phyloP scores from a whole-genome alignment of 2,113 vertebrate genomes.

The Zosterops japonicus region DNA sequence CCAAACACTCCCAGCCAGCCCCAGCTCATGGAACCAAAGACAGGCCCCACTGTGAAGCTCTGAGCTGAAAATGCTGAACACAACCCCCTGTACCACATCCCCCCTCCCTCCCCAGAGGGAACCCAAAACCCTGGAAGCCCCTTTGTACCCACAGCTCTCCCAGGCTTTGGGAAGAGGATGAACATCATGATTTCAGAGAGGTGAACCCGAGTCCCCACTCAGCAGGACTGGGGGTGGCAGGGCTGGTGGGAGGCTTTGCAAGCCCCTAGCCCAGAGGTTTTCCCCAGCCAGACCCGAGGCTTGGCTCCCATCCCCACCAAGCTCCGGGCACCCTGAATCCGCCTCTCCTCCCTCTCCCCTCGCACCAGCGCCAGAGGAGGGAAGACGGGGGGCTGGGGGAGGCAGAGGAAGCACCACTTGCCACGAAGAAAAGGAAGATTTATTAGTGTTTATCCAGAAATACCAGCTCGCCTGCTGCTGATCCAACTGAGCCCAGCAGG shows the following conservation, averaged over 20 bases:
- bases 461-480: conserved; percentile 73
- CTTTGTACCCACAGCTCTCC: background rate
- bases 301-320: background rate
- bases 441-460: conserved; percentile 77
- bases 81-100: fast-evolving
- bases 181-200: background rate
- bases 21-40: fast-evolving
- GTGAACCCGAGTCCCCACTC: background rate
- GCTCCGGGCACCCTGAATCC: background rate
- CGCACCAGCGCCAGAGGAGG: background rate
- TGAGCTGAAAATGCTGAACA: background rate
- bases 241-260: background rate
- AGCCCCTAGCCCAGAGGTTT: background rate
- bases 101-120: background rate
- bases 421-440: conserved; percentile 65
- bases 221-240: background rate
- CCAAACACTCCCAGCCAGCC: background rate
- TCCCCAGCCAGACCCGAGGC: background rate
- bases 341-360: background rate
- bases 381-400: background rate
- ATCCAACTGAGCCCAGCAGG: conserved; percentile 75
- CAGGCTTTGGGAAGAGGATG: background rate
- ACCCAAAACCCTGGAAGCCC: background rate
- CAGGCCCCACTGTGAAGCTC: background rate
- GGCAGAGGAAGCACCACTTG: conserved; percentile 45